Percentiles rank a stretch among this genome's conserved stretches.
phyloP scores from a whole-genome alignment of 2,888 invertebrate species.

The Geophilus truncorum region DNA sequence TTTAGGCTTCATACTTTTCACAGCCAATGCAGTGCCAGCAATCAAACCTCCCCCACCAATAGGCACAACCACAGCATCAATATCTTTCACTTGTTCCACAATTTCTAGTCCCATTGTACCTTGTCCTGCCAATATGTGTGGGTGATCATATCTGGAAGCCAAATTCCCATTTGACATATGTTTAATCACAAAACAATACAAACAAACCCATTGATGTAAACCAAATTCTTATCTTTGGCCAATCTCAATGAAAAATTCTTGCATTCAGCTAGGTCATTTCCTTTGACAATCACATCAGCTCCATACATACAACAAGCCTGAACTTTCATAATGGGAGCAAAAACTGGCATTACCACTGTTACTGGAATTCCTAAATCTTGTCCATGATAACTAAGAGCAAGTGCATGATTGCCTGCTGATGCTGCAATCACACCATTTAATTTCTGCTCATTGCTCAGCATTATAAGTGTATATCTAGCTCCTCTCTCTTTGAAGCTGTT shows the following conservation, averaged over 20 bases:
- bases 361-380: slow-evolving; percentile 62
- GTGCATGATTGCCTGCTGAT: slow-evolving; percentile 90
- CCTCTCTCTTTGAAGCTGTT: slow-evolving; percentile 95
- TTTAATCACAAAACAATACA: too few species aligned
- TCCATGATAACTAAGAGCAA: slow-evolving; percentile 75
- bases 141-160: slow-evolving; percentile 95
- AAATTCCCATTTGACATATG: too few species aligned
- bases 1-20: slow-evolving; percentile 76
- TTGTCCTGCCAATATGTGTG: slow-evolving; percentile 90
- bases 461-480: slow-evolving; percentile 76
- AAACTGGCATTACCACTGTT: slow-evolving; percentile 90
- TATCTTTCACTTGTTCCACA: slow-evolving; percentile 76
- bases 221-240: slow-evolving; percentile 63
- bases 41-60: slow-evolving; percentile 92
- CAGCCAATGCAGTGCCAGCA: slow-evolving; percentile 82
- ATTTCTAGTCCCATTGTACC: slow-evolving; percentile 92
- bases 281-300: slow-evolving; percentile 76
- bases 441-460: slow-evolving; percentile 66
- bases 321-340: slow-evolving; percentile 94
- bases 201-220: slow-evolving; percentile 88
- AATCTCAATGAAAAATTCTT: slow-evolving; percentile 71
- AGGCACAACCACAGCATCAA: slow-evolving; percentile 85
- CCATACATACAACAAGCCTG: slow-evolving; percentile 77
- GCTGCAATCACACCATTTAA: slow-evolving; percentile 81
- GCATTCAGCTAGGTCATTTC: slow-evolving; percentile 77